Evolutionary conservation across 2,888 invertebrate genomes (phyloP).

Genomic region (Hoplodrina blanda): DNA sequence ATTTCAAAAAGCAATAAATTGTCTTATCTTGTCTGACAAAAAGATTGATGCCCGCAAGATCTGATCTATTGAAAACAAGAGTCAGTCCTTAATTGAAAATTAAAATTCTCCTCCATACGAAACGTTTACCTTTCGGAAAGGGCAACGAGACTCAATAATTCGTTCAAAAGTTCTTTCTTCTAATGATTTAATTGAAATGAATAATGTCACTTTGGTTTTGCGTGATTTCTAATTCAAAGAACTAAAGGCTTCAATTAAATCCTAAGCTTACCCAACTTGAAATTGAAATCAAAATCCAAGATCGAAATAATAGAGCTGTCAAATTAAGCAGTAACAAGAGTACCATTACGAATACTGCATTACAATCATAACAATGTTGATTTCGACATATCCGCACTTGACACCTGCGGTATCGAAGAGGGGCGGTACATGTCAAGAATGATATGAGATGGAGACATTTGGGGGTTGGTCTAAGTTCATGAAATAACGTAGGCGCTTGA

Average conservation of each 20-base stretch:
- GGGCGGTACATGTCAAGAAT: slow-evolving; percentile 74
- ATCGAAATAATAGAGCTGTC: slow-evolving; percentile 52
- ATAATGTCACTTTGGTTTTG: too few species aligned
- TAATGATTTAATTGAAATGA: too few species aligned
- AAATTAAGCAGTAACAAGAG: slow-evolving; percentile 49
- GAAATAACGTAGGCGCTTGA: background rate
- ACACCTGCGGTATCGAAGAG: slow-evolving; percentile 67
- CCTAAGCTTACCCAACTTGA: slow-evolving; percentile 14
- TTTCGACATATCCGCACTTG: slow-evolving; percentile 73
- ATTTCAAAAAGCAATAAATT: too few species aligned
- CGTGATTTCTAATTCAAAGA: slow-evolving; percentile 9
- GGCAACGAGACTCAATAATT: background rate
- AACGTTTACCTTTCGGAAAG: background rate
- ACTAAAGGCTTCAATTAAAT: slow-evolving; percentile 17
- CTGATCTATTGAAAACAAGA: too few species aligned
- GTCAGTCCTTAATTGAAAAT: background rate
- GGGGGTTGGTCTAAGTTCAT: slow-evolving; percentile 62
- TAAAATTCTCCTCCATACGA: background rate
- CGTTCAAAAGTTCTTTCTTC: too few species aligned
- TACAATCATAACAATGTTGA: slow-evolving; percentile 54
- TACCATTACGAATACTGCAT: slow-evolving; percentile 30
- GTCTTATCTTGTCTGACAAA: too few species aligned
- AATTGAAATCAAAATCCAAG: slow-evolving; percentile 36
- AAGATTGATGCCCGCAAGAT: too few species aligned
- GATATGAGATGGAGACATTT: slow-evolving; percentile 73